Evolutionary conservation across 2,888 invertebrate species (phyloP).

Genomic region (Steinernema scapterisci): DNA sequence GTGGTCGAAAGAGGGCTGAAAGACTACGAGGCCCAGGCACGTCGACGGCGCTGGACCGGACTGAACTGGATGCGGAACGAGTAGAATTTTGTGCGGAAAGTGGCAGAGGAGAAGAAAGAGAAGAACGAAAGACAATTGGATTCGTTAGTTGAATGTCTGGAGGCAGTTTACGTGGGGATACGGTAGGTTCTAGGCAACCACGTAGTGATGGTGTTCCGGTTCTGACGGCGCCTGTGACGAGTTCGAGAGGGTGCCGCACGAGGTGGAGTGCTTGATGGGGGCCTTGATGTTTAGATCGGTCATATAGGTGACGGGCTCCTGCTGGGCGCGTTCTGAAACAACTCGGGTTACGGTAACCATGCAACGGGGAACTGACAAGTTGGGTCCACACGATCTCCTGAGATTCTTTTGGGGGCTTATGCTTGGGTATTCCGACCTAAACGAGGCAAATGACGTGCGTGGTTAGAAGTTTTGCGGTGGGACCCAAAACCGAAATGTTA

Average conservation of each 20-base stretch:
- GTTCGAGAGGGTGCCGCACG: slow-evolving; percentile 45
- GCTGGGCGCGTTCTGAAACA: slow-evolving; percentile 48
- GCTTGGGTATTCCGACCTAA: neutral
- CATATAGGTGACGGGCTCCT: slow-evolving; percentile 47
- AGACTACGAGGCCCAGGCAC: slow-evolving; percentile 5
- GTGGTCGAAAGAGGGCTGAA: slow-evolving; percentile 6
- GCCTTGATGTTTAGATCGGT: slow-evolving; percentile 42
- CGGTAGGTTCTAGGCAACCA: slow-evolving; percentile 19
- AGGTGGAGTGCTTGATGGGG: slow-evolving; percentile 37
- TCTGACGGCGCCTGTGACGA: slow-evolving; percentile 35
- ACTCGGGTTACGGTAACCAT: neutral
- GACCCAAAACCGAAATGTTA: slow-evolving; percentile 31
- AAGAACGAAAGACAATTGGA: slow-evolving; percentile 21
- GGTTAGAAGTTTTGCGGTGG: slow-evolving; percentile 23
- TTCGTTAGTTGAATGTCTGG: slow-evolving; percentile 20
- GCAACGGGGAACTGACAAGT: neutral
- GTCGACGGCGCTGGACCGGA: no score
- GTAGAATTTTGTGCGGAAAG: neutral
- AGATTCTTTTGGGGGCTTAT: neutral
- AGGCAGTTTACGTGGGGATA: slow-evolving; percentile 27
- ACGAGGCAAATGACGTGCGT: neutral
- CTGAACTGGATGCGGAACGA: neutral
- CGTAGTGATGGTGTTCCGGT: slow-evolving; percentile 20
- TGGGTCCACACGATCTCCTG: slow-evolving; percentile 15
- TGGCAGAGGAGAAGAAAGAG: slow-evolving; percentile 26